Percentiles rank a stretch among this genome's conserved stretches.
These are phyloP conservation scores for Nomada fucata DNA, from an alignment of 2,888 invertebrate genomes.

Conservation along the genomic window DNA sequence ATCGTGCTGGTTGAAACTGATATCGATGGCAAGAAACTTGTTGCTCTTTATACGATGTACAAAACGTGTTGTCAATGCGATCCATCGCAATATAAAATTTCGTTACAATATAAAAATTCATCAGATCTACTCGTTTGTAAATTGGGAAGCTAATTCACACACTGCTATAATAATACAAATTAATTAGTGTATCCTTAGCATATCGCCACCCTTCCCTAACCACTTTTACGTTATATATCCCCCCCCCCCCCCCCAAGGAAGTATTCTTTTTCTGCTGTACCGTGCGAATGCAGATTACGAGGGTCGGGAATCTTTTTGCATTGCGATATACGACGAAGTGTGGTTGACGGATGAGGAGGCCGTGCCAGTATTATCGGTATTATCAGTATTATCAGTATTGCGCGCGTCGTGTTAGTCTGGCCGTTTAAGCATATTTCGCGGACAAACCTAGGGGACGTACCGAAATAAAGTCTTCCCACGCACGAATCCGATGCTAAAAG, in stretches of 20 bases:
- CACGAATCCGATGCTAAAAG: slow-evolving; percentile 82
- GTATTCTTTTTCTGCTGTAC: slow-evolving; percentile 5
- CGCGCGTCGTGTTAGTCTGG: slow-evolving; percentile 51
- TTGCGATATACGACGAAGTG: slow-evolving; percentile 13
- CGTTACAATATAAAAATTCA: not conserved
- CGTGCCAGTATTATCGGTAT: slow-evolving; percentile 41
- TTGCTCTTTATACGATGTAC: slow-evolving; percentile 19
- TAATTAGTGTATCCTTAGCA: not conserved
- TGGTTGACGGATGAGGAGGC: slow-evolving; percentile 34
- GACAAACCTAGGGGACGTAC: slow-evolving; percentile 75
- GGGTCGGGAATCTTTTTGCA: slow-evolving; percentile 35
- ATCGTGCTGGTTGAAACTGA: slow-evolving; percentile 60
- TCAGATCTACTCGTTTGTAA: not conserved
- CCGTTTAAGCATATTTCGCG: slow-evolving; percentile 76
- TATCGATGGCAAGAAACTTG: slow-evolving; percentile 32
- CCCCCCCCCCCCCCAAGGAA: slow-evolving; percentile 1
- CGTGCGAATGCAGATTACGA: slow-evolving; percentile 21
- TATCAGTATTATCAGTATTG: slow-evolving; percentile 57
- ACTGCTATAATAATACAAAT: not conserved
- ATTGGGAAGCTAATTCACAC: not conserved
- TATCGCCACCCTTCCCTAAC: not conserved
- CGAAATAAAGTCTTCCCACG: slow-evolving; percentile 84
- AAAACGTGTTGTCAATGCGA: not conserved
- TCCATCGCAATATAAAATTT: not conserved
- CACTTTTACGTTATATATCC: not conserved